Evolutionary conservation across 2,888 invertebrate species (phyloP), one percentile per base, ranked within the genome.

Genomic region (Cheilosia grossa): DNA sequence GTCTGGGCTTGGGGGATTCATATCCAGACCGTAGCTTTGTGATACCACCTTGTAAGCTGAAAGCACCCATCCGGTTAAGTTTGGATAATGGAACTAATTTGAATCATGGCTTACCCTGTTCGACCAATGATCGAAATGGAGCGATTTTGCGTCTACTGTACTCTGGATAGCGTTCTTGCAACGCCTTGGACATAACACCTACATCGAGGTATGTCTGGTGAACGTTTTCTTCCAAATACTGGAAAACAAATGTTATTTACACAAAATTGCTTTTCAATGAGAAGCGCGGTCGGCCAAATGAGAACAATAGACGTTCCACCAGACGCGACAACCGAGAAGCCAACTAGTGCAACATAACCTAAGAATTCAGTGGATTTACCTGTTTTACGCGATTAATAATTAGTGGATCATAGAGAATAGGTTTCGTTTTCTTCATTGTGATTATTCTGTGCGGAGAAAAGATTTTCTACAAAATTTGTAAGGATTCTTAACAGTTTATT

Each of bases 181-280:
- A 93, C 88, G 94, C 94, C 90, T 96, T 95, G 88, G 97, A 96
- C 96, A 97, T 97, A 89, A 95, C 94, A 90, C 95, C 95, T 77
- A 97, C 95, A 93, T 97, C 96, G 87, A 97, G 94, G 90, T 95
- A 96, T 7, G 95, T 95, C 92, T 96, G 95, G 89, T 96, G 95
- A 85, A 95, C 95, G 93, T 97, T 96, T 88, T 95, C 95, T 87
- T 96, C 96, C 89, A 97, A 93, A 91, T 97, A 97, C 94, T 96
- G 88, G 51, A 92, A 92, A 69, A 79, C 87, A 72, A 63, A 54
- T 49, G 7, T 44, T 54, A 58, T 40, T n/a, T n/a, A 10, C 5
- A 40, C 3, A 72, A 6, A 10, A 19, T 19, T 19, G 4, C 4
- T 2, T 9, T 24, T 17, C 1, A 21, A 24, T 6, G 47, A 59